Conservation (phyloP, 2,797 vertebrate species). For the Rhynchotus rufescens region DNA sequence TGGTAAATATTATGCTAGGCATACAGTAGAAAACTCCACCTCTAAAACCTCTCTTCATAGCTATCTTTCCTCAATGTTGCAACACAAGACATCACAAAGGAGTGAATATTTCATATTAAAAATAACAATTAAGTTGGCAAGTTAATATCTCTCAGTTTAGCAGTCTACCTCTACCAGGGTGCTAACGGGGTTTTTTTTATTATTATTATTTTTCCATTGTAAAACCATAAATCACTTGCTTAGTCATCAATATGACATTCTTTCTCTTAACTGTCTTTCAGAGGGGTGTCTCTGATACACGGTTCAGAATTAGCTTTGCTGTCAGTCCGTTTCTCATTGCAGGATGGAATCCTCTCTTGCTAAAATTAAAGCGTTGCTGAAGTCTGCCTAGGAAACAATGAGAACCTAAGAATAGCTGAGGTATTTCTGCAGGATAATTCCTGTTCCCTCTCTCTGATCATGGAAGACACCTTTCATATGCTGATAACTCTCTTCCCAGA, state of each 20-base stretch:
- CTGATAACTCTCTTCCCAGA: not conserved
- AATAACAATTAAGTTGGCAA: slow-evolving; percentile 65
- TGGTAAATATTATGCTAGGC: slow-evolving; percentile 19
- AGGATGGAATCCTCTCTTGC: not conserved
- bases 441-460: not conserved
- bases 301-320: not conserved
- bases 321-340: not conserved
- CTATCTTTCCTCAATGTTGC: slow-evolving; percentile 35
- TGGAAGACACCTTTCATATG: not conserved
- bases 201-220: not conserved
- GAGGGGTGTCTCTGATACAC: not conserved
- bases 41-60: slow-evolving; percentile 2
- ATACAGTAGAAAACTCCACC: slow-evolving; percentile 27
- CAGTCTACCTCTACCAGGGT: not conserved
- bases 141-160: slow-evolving; percentile 34
- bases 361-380: not conserved
- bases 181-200: slow-evolving; percentile 64
- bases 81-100: slow-evolving; percentile 39
- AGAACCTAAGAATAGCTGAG: not conserved
- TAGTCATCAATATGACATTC: slow-evolving; percentile 36
- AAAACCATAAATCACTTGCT: slow-evolving; percentile 52
- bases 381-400: slow-evolving; percentile 27
- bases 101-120: slow-evolving; percentile 31
- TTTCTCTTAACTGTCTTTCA: slow-evolving; percentile 43
- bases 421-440: not conserved